These are phyloP conservation scores for Trididemnum nubilum DNA, from an alignment of 23 tunicate species.

Conservation along the genomic window DNA sequence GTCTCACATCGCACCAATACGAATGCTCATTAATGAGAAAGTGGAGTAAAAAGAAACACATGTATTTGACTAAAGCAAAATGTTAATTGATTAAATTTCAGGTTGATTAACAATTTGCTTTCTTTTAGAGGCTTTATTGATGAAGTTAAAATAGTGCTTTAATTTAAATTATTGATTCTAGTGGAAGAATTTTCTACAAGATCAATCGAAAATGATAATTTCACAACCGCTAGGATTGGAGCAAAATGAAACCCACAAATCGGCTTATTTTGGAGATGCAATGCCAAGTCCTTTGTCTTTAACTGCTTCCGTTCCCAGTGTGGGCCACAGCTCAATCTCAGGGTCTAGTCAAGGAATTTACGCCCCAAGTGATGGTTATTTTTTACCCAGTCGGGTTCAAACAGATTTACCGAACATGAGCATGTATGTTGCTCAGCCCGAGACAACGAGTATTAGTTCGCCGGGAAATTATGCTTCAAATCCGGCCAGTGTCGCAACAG, in stretches of 20 bases:
- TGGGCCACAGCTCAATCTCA: slow-evolving; percentile 22
- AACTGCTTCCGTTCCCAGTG: slow-evolving; percentile 44
- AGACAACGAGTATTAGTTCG: slow-evolving; percentile 67
- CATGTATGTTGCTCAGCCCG: slow-evolving; percentile 82
- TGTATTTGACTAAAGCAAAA: too few relatives aligned
- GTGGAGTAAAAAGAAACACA: too few relatives aligned
- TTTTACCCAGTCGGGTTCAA: slow-evolving; percentile 81
- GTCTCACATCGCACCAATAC: too few relatives aligned
- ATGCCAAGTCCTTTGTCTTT: slow-evolving; percentile 36
- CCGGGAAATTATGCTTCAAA: slow-evolving; percentile 65
- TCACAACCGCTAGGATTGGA: slow-evolving; percentile 71
- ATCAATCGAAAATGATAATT: slow-evolving; percentile 83
- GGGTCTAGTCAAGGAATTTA: slow-evolving; percentile 31
- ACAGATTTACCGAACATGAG: slow-evolving; percentile 69
- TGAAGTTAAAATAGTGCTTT: too few relatives aligned
- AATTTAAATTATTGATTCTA: too few relatives aligned
- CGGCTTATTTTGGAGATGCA: slow-evolving; percentile 37
- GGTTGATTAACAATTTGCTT: too few relatives aligned
- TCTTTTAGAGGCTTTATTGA: too few relatives aligned
- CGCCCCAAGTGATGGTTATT: slow-evolving; percentile 65
- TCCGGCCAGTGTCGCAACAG: slow-evolving; percentile 66
- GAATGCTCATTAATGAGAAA: too few relatives aligned
- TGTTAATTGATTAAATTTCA: too few relatives aligned
- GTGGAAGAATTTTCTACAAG: too few relatives aligned
- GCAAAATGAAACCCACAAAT: slow-evolving; percentile 42